Evolutionary conservation across 2,797 vertebrate species (phyloP), one percentile per base, ranked within the genome.

Genomic region (Halcyon leucocephala): DNA sequence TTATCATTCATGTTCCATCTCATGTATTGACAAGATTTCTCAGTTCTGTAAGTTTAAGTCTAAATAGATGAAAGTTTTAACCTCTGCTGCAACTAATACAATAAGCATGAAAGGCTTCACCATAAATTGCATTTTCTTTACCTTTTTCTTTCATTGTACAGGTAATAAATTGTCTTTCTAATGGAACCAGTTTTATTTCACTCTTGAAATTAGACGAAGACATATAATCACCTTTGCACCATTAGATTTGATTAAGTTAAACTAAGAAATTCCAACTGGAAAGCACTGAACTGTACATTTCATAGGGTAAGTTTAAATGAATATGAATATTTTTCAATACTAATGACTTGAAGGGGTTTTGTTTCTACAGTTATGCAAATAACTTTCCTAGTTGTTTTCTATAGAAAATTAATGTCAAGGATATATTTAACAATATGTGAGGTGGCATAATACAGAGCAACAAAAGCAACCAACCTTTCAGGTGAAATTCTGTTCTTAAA

Each of bases 231-330:
- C 89, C 60, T 87, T 91, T 90, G 65, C 61, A 67, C 48, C 72
- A 26, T 91, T 84, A 82, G 82, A 70, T 79, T 55, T 94, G 90
- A 90, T 94, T 54, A 93, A 88, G 66, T 83, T 82, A 74, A 89
- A 70, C 65, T 65, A 44, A 70, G 80, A 62, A 83, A 84, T 72
- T 86, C 20, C 19, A 70, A 22, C 64, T 66, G 77, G 28, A 58
- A 82, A 79, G 54, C 80, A 86, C 51, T 61, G 61, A 91, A 61
- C 77, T 74, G 44, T 72, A 41, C 29, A 51, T 79, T 94, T 55
- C 42, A 9, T 44, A 73, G 70, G 60, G 80, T 41, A 69, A 44
- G 15, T 86, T 77, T 52, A 93, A 95, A 86, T 1, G 4, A 73
- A 55, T 21, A 5, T 4, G 55, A 89, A 65, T 90, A 77, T 89